Evolutionary conservation across 2,797 vertebrate species (phyloP).

Genomic region (Enteromius fasciolatus): DNA sequence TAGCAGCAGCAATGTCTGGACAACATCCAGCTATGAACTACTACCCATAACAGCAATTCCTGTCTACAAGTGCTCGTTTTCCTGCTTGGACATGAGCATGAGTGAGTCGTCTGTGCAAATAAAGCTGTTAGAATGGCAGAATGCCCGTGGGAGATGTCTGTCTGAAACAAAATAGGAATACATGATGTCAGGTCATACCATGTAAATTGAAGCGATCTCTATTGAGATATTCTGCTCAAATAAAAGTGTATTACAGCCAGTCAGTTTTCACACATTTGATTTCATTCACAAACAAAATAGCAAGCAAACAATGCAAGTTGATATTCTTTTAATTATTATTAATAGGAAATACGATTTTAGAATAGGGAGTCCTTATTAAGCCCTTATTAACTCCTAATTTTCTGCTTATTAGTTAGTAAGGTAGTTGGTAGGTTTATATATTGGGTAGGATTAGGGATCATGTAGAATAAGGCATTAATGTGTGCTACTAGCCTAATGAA

Average conservation of each 20-base stretch:
- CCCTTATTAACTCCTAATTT: too few species aligned
- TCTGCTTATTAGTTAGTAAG: too few species aligned
- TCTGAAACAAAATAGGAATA: conserved; percentile 41
- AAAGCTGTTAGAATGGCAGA: conserved; percentile 4
- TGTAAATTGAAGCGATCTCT: neutral
- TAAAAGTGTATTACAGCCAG: neutral
- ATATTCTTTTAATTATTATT: neutral
- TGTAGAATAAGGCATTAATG: too few species aligned
- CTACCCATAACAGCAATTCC: conserved; percentile 64
- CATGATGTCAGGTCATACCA: conserved; percentile 37
- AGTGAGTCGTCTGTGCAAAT: conserved; percentile 65
- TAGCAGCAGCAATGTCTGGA: conserved; percentile 59
- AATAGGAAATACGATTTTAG: neutral
- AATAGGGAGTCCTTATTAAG: too few species aligned
- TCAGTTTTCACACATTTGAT: neutral
- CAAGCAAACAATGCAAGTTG: neutral
- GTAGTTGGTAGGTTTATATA: too few species aligned
- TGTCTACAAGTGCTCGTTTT: conserved; percentile 56
- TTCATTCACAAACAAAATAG: neutral
- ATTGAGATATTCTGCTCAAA: neutral
- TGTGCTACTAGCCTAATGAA: too few species aligned
- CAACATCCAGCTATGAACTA: conserved; percentile 65
- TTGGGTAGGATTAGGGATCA: too few species aligned
- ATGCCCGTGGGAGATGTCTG: neutral
- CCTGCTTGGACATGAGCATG: conserved; percentile 60